A percentile compares a stretch with the other conserved stretches of the same genome.
phyloP scores from a whole-genome alignment of 2,888 invertebrate genomes.

The Iphiclides podalirius region DNA sequence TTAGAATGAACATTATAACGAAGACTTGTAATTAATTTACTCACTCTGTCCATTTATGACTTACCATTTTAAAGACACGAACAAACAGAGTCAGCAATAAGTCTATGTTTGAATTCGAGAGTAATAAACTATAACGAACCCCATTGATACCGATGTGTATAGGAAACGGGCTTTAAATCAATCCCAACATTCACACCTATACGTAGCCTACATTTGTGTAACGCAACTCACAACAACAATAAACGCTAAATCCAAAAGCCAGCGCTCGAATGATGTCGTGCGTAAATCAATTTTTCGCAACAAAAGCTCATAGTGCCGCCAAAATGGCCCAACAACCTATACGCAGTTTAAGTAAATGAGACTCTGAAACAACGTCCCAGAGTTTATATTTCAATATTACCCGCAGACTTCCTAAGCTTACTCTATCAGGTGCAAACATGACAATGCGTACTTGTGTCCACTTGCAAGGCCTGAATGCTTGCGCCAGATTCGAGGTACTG shows the following conservation, averaged over 20 bases:
- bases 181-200: conserved; percentile 25
- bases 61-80: too few relatives aligned
- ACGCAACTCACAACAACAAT: conserved; percentile 47
- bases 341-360: background rate
- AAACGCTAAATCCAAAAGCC: conserved; percentile 44
- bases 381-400: background rate
- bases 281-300: conserved; percentile 79
- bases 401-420: background rate
- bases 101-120: conserved; percentile 1
- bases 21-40: too few relatives aligned
- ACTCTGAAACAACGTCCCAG: background rate
- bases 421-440: conserved; percentile 31
- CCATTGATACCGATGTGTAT: conserved; percentile 13
- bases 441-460: conserved; percentile 73
- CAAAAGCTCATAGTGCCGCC: conserved; percentile 42
- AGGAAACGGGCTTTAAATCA: conserved; percentile 22
- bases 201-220: conserved; percentile 36
- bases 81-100: too few relatives aligned
- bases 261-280: conserved; percentile 60
- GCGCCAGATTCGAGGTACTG: conserved; percentile 60
- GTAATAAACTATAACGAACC: conserved; percentile 16
- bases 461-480: conserved; percentile 59
- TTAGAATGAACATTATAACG: too few relatives aligned
- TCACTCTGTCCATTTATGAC: too few relatives aligned
- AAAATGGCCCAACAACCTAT: background rate